Conservation (phyloP, 2,888 invertebrate genomes). For the Craniophora ligustri region DNA sequence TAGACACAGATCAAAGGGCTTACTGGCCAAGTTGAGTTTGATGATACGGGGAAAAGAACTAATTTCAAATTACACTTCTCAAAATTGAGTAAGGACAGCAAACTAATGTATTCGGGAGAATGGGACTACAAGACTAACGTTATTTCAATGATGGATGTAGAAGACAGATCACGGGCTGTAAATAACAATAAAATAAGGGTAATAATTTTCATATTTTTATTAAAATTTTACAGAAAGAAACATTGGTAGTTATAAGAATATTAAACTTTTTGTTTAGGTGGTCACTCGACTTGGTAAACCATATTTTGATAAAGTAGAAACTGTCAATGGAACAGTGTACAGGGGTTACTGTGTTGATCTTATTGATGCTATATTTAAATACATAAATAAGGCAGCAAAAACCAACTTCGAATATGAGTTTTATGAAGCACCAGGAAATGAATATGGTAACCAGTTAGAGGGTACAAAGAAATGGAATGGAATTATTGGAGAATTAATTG, state of each 20-base stretch:
- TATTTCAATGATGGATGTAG: constrained; percentile 64
- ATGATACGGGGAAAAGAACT: constrained; percentile 90
- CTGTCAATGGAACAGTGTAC: constrained; percentile 74
- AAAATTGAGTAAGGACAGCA: constrained; percentile 83
- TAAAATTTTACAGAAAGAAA: background rate
- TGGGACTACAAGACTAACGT: constrained; percentile 83
- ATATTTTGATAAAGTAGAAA: constrained; percentile 66
- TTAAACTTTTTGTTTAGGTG: constrained; percentile 84
- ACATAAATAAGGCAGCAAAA: constrained; percentile 64
- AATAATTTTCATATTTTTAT: constrained; percentile 59
- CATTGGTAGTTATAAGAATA: background rate
- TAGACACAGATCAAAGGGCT: constrained; percentile 88
- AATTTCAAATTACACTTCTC: constrained; percentile 89
- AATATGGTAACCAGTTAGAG: constrained; percentile 90
- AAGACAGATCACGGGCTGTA: constrained; percentile 68
- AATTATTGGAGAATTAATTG: constrained; percentile 91
- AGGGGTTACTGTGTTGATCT: constrained; percentile 97
- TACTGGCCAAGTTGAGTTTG: constrained; percentile 91
- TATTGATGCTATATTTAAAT: constrained; percentile 90
- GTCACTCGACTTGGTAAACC: constrained; percentile 78
- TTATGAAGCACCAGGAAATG: constrained; percentile 89
- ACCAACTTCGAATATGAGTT: constrained; percentile 89
- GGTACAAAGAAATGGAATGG: constrained; percentile 93
- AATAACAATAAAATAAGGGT: constrained; percentile 89
- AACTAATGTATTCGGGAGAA: constrained; percentile 86